Percentiles rank a stretch among this genome's conserved stretches.
Conservation (phyloP, 2,797 vertebrate genomes). For the Muscicapa striata region DNA sequence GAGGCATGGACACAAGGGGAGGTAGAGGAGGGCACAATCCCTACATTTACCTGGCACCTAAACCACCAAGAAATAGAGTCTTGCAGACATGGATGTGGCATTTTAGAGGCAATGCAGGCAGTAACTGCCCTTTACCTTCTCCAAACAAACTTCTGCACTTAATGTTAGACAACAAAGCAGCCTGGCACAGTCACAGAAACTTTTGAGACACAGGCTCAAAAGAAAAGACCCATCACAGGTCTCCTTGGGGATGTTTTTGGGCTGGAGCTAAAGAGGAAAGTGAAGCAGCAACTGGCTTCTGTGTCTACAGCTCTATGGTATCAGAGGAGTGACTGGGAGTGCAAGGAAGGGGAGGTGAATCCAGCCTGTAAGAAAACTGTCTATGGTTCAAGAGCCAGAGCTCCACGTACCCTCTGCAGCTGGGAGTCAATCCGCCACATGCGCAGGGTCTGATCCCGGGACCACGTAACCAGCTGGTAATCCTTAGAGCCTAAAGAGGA, state of each 20-base stretch:
- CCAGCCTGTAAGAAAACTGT: neutral
- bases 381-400: neutral
- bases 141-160: fast-evolving
- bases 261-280: neutral
- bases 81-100: neutral
- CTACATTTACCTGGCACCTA: neutral
- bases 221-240: neutral
- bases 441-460: conserved; percentile 94
- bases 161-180: neutral
- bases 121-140: neutral
- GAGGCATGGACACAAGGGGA: neutral
- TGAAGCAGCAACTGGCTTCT: neutral
- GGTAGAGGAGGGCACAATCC: neutral
- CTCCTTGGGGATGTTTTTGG: neutral
- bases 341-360: neutral
- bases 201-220: neutral
- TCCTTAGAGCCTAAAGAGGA: conserved; percentile 88
- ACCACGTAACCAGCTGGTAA: conserved; percentile 95
- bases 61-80: neutral
- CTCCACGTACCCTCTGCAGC: conserved; percentile 88
- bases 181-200: neutral
- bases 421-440: conserved; percentile 98
- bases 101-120: neutral
- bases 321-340: neutral
- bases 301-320: neutral